Conservation (phyloP, 2,113 vertebrate genomes). For the Scatophagus argus region DNA sequence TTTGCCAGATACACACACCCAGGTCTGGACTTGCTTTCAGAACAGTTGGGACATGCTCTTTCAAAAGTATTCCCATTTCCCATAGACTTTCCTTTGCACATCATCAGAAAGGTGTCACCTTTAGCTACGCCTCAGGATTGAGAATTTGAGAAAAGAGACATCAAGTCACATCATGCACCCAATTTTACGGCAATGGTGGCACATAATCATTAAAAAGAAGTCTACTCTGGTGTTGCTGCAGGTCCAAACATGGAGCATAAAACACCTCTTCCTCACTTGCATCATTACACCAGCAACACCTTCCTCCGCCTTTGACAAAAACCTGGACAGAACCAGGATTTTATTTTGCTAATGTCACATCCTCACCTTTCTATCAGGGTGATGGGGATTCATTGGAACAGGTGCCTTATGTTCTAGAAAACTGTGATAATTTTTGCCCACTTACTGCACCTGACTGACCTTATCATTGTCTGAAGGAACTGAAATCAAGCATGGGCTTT, state of each 20-base stretch:
- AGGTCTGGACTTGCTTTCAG: background rate
- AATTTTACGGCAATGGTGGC: background rate
- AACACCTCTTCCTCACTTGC: background rate
- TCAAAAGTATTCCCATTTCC: background rate
- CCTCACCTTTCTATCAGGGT: background rate
- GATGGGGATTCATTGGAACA: background rate
- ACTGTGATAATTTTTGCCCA: constrained; percentile 2
- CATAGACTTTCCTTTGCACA: background rate
- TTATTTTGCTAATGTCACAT: background rate
- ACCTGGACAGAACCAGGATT: background rate
- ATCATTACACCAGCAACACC: background rate
- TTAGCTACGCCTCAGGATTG: background rate
- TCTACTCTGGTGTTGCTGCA: background rate
- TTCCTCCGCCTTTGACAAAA: background rate
- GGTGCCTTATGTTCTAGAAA: background rate
- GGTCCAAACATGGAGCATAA: background rate
- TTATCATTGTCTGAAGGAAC: background rate
- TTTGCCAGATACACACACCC: background rate
- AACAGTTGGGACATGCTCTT: background rate
- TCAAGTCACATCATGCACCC: background rate
- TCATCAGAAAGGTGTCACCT: background rate
- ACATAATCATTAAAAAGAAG: background rate
- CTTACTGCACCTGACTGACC: background rate
- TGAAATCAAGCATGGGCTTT: background rate
- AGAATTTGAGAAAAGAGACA: constrained; percentile 3